Conservation (phyloP, 2,113 vertebrate genomes). For the Ahaetulla prasina region DNA sequence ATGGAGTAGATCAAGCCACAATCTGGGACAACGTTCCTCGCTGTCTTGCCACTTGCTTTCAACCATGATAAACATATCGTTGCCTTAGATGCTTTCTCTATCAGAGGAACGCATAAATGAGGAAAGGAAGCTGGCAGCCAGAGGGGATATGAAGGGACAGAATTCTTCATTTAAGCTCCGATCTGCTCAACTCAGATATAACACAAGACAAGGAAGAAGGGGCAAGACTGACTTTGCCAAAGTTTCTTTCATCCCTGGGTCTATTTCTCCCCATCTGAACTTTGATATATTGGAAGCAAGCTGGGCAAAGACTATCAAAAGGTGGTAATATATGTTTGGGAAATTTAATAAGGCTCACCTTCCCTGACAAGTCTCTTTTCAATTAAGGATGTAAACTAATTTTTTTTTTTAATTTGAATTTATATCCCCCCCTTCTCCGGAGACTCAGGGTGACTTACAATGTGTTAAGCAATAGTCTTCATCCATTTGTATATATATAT, state of each 20-base stretch:
- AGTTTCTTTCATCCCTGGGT: not conserved
- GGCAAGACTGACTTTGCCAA: not conserved
- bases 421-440: too few relatives aligned
- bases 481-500: too few relatives aligned
- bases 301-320: not conserved
- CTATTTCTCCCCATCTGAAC: too few relatives aligned
- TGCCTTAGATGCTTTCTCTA: not conserved
- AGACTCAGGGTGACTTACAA: too few relatives aligned
- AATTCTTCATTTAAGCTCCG: not conserved
- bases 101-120: not conserved
- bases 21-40: conserved; percentile 6
- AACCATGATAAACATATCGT: not conserved
- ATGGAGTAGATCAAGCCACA: not conserved
- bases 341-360: not conserved
- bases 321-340: too few relatives aligned
- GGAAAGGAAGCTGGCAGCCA: not conserved
- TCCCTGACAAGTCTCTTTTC: not conserved
- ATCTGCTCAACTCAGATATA: not conserved
- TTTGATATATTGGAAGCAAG: not conserved
- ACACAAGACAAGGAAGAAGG: not conserved
- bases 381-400: not conserved
- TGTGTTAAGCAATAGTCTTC: too few relatives aligned
- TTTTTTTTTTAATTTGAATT: too few relatives aligned
- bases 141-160: not conserved
- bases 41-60: conserved; percentile 24